Evolutionary conservation across 2,797 vertebrate species (phyloP), one percentile per base, ranked within the genome.

Genomic region (Chelon auratus): DNA sequence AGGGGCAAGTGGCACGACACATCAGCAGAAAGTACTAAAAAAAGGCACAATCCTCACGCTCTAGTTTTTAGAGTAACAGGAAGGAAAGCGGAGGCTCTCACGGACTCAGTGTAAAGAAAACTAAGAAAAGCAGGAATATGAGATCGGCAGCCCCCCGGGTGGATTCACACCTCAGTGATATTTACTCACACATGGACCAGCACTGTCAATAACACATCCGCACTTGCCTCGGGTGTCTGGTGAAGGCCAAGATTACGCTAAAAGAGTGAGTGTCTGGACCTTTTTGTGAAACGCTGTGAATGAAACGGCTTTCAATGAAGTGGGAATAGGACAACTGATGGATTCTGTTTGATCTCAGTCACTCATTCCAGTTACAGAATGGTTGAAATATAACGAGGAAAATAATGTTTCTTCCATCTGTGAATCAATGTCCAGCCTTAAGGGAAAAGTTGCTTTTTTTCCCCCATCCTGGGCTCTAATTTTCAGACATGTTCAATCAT

Each of bases 81-180:
- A 22, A 42, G 62, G 33, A 33, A 24, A 60, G 45, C 40, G 75
- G 36, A 63, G 24, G 50, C 15, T 62, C 48, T 52, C 54, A 65
- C 59, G 37, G 61, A 74, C 47, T 67, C 57, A 22, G 14, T 55
- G 20, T 42, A 18, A 42, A 53, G 54, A 62, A 62, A 65, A 37
- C 56, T 66, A 69, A 77, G 33, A 68, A 48, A 71, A 18, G 22
- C 65, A 75, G 51, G 73, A 77, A 76, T 69, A 71, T 75, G 77
- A 79, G 75, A 62, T 72, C 70, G 75, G 59, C 26, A 52, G 69
- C 37, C 64, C 72, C 67, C 3, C 51, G 45, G 85, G 70, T 89
- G 72, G 72, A 85, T 87, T 90, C 79, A 89, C 86, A 88, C 83
- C 66, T 83, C 77, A 22, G 70, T 84, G 79, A 85, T 89, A 84